Evolutionary conservation across 2,113 vertebrate genomes (phyloP), one percentile per base, ranked within the genome.

Genomic region (Chinchilla lanigera): DNA sequence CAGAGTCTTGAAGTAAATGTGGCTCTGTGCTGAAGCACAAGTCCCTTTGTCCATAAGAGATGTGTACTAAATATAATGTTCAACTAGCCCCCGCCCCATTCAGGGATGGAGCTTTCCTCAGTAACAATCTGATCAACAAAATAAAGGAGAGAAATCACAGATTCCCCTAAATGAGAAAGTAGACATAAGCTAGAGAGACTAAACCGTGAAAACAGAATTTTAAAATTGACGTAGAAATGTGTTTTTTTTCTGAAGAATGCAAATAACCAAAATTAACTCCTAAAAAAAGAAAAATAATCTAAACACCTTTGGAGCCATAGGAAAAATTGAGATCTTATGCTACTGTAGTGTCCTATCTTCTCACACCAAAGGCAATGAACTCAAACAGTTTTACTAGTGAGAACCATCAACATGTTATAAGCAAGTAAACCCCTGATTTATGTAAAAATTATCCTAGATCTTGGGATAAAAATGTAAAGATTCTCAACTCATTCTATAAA

Each of bases 341-440:
- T 80, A 75, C 22, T 7, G 4, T 52, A 67, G 13, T 9, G 26
- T 30, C 41, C 5, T 54, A 2, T 22, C 19, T 20, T 2, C 2
- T 3, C 2, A 12, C 7, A 30, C 28, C 17, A 44, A 78, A 67
- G 7, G 38, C 22, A 85, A 38, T 84, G 67, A 81, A 82, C 17
- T 9, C 67, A 89, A 26, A 19, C n/a, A 94, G 71, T 75, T 73
- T 92, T 41, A 92, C 13, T 54, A 10, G 28, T 56, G 71, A 93
- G 1, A 75, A 26, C 20, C n/a, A 81, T 92, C 41, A 85, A 58
- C 54, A 50, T 52, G 0, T 17, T 65, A 54, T 33, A 60, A 85
- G 33, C 38, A 88, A 93, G 83, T 44, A 92, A 80, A 9, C 38
- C 3, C 7, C 54, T 93, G 65, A 95, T 61, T 86, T 73, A 69